phyloP scores from a whole-genome alignment of 2,113 vertebrate species.

The Pteropus alecto region DNA sequence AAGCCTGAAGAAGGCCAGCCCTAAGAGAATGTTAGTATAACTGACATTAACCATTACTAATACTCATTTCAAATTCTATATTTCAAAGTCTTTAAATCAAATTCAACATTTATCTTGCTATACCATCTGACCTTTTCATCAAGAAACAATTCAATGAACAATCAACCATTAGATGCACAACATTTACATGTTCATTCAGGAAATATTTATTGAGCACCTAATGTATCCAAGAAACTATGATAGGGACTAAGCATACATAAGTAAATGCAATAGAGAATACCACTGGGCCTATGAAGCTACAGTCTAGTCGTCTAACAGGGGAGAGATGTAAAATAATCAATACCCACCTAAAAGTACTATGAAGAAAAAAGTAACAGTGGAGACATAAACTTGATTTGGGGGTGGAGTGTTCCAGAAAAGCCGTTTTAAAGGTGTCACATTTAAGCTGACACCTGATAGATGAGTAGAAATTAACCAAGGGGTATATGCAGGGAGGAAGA shows the following conservation, averaged over 20 bases:
- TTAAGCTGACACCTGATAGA: not conserved
- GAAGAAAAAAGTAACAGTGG: not conserved
- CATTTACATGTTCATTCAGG: not conserved
- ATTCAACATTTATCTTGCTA: not conserved
- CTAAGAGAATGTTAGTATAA: not conserved
- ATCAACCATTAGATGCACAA: not conserved
- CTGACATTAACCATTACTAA: not conserved
- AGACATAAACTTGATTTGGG: not conserved
- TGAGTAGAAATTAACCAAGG: not conserved
- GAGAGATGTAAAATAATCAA: not conserved
- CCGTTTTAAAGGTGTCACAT: not conserved
- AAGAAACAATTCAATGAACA: not conserved
- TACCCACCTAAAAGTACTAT: not conserved
- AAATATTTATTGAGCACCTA: not conserved
- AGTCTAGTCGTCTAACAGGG: not conserved
- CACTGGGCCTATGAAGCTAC: not conserved
- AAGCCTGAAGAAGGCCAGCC: not conserved
- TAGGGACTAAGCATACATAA: not conserved
- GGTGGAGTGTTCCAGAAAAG: not conserved
- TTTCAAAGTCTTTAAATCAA: slow-evolving; percentile 32
- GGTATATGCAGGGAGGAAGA: not conserved
- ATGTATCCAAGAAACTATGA: not conserved
- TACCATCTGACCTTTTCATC: not conserved
- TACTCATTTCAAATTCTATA: not conserved
- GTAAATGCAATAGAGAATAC: not conserved